These are phyloP conservation scores for Pterois miles DNA, from an alignment of 2,797 vertebrate species.

Conservation along the genomic window DNA sequence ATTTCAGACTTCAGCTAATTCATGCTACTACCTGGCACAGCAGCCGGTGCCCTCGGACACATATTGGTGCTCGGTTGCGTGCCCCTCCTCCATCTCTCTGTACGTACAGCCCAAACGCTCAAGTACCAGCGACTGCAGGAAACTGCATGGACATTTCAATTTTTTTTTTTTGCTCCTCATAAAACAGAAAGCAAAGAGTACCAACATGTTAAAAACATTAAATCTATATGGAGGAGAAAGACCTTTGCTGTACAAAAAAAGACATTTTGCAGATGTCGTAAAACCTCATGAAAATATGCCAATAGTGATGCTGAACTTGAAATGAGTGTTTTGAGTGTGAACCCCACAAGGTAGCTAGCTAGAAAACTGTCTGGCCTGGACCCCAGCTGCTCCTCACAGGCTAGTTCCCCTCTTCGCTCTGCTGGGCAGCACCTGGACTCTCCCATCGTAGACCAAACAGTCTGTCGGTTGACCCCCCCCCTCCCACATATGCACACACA, in stretches of 20 bases:
- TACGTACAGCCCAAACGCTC: slow-evolving; percentile 47
- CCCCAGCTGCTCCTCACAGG: slow-evolving; percentile 44
- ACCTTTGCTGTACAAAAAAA: slow-evolving; percentile 72
- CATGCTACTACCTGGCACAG: slow-evolving; percentile 67
- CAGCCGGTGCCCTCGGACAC: slow-evolving; percentile 44
- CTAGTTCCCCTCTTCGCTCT: slow-evolving; percentile 31
- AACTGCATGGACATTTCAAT: slow-evolving; percentile 63
- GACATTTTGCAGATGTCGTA: slow-evolving; percentile 49
- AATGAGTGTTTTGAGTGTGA: slow-evolving; percentile 67
- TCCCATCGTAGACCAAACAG: slow-evolving; percentile 51
- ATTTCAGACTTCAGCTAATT: slow-evolving; percentile 39
- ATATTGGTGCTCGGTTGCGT: slow-evolving; percentile 18
- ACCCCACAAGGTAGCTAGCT: slow-evolving; percentile 51
- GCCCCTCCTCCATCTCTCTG: slow-evolving; percentile 48
- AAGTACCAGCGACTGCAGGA: slow-evolving; percentile 72
- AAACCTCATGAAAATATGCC: slow-evolving; percentile 71
- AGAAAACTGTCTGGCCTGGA: slow-evolving; percentile 49
- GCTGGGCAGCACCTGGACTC: slow-evolving; percentile 44
- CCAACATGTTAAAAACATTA: slow-evolving; percentile 51
- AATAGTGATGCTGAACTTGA: slow-evolving; percentile 67
- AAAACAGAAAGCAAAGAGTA: slow-evolving; percentile 57
- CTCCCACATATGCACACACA: neutral
- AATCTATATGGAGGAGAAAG: slow-evolving; percentile 65
- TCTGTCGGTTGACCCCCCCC: slow-evolving; percentile 15
- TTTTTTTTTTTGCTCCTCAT: slow-evolving; percentile 36